Conservation (phyloP, 64 coral and sea anemone genomes). For the Montipora cactus region DNA sequence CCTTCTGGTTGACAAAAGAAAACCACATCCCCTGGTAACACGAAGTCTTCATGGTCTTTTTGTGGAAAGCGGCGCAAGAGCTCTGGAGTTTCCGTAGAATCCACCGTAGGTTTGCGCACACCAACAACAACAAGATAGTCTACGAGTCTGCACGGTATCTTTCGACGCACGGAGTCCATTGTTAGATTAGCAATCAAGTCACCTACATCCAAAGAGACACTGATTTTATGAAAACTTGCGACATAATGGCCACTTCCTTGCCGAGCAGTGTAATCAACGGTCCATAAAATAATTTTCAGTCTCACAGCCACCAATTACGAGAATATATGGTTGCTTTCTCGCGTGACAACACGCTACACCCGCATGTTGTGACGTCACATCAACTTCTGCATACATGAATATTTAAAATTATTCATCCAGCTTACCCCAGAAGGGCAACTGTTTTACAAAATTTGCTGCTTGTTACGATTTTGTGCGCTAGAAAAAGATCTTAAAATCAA, state of each 20-base stretch:
- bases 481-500: too few relatives aligned
- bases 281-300: not conserved
- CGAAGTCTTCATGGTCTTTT: conserved; percentile 94
- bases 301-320: not conserved
- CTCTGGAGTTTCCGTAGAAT: conserved; percentile 90
- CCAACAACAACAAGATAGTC: conserved; percentile 98
- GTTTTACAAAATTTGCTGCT: too few relatives aligned
- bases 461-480: too few relatives aligned
- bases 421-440: not conserved
- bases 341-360: conserved; percentile 51
- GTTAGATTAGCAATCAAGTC: not conserved
- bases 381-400: conserved; percentile 24
- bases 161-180: not conserved
- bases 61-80: conserved; percentile 90
- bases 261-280: not conserved
- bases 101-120: conserved; percentile 88
- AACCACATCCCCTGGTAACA: conserved; percentile 93
- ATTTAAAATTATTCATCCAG: conserved; percentile 2
- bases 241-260: not conserved
- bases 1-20: conserved; percentile 99
- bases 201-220: not conserved
- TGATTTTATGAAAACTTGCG: not conserved
- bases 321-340: conserved; percentile 13
- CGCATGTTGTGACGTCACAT: conserved; percentile 64
- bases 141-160: conserved; percentile 59